phyloP scores from a whole-genome alignment of 2,113 vertebrate genomes.

The Pangasianodon hypophthalmus region DNA sequence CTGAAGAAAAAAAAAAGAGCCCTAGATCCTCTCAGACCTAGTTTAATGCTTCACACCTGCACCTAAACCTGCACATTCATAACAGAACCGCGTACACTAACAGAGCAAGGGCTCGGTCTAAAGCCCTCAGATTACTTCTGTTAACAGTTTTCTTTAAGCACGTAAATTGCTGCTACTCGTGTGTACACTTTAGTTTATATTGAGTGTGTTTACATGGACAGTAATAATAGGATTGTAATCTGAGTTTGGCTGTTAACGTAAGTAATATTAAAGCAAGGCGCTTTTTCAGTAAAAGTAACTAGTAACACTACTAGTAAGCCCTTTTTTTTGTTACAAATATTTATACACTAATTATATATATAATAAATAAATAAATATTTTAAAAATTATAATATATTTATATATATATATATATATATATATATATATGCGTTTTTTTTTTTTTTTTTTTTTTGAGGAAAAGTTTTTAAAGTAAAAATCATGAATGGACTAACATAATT shows the following conservation, averaged over 20 bases:
- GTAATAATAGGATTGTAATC: neutral
- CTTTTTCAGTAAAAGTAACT: neutral
- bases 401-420: no score
- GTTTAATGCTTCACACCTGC: conserved; percentile 30
- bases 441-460: no score
- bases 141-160: neutral
- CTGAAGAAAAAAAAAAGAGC: neutral
- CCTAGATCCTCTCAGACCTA: neutral
- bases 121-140: neutral
- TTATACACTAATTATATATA: no score
- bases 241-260: neutral
- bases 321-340: neutral
- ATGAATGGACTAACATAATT: no score
- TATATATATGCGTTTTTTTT: no score
- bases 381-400: no score
- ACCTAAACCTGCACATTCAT: neutral
- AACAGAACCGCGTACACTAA: neutral
- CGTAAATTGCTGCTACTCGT: no score
- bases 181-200: neutral
- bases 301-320: neutral
- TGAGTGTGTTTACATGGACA: neutral
- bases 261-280: neutral
- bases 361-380: no score
- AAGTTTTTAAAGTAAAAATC: no score
- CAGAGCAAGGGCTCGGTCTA: neutral